Conservation (phyloP, 2,113 vertebrate genomes). For the Neolamprologus kungweensis region DNA sequence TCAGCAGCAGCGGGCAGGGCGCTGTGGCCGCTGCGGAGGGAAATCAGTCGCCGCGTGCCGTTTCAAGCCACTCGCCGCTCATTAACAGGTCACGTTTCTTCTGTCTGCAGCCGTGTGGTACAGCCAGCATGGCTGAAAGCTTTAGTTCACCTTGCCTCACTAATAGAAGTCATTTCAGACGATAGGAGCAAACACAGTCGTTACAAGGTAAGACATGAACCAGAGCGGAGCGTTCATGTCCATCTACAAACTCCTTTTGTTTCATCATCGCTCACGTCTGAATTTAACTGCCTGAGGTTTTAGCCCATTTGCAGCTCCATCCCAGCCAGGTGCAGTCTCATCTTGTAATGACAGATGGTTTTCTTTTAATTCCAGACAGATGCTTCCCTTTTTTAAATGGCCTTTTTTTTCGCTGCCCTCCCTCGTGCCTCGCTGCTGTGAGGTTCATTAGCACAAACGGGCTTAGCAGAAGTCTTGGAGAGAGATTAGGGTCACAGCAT, state of each 20-base stretch:
- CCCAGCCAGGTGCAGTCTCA: slow-evolving; percentile 22
- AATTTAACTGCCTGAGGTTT: neutral
- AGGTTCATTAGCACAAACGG: slow-evolving; percentile 29
- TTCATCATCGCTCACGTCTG: neutral
- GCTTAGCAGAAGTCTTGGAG: slow-evolving; percentile 13
- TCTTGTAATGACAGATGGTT: slow-evolving; percentile 33
- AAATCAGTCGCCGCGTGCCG: neutral
- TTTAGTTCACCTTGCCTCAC: neutral
- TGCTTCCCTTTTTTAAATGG: slow-evolving; percentile 17
- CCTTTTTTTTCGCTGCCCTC: neutral
- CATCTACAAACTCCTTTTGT: neutral
- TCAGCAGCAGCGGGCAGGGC: neutral
- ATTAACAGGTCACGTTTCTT: neutral
- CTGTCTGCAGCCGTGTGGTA: neutral
- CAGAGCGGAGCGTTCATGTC: neutral
- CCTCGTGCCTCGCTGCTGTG: neutral
- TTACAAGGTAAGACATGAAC: neutral
- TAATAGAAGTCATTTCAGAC: neutral
- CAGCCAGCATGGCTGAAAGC: neutral
- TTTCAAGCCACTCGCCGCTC: neutral
- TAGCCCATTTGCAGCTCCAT: neutral
- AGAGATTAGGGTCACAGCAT: slow-evolving; percentile 16
- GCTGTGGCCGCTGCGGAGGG: neutral
- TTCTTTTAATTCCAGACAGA: slow-evolving; percentile 38
- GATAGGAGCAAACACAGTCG: neutral